Base-by-base conservation (phyloP, 2,113 vertebrate genomes). In the Pithys albifrons region DNA sequence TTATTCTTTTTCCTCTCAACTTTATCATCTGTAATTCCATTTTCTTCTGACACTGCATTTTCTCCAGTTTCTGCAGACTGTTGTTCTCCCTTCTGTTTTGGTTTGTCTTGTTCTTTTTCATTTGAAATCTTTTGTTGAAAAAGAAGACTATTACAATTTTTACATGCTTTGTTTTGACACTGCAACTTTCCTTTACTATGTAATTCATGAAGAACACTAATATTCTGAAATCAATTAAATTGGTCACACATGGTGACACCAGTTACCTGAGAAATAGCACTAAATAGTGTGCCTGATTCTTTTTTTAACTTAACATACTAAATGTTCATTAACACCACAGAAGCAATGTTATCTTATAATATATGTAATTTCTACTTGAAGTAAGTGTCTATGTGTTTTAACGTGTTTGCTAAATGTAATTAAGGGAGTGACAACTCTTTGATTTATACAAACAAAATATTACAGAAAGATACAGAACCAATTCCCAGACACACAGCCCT, bases 1-100 rank as follows among this genome's bases (percentile, higher is more conserved):
- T 99, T 99, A 72, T 81, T 99, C 90, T 98, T 98, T 96, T 99
- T 98, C 55, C 89, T 98, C 79, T 97, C 95, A 10, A 8, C 27
- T 48, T 94, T 96, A 76, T 93, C 79, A 41, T 71, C 75, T 17
- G 51, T 17, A 87, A 69, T 35, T 73, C 92, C 91, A 27, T 84
- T 87, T 45, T 93, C 91, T 86, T 84, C 88, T 69, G 49, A n/a
- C 8, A 25, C 4, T 6, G 54, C 46, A n/a, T 92, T 16, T 35
- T 71, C 3, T 28, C 27, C 37, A 48, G 20, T 81, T 55, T 97
- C 91, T 24, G 67, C 35, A 33, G 43, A 20, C 1, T 73, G 61
- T 7, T 7, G 7, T 43, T 49, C 81, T 59, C 48, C 43, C 8
- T 89, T 75, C 75, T 64, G 29, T 25, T 89, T 69, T 22, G 45